phyloP scores from a whole-genome alignment of 2,888 invertebrate species.

The Aporophyla nigra region DNA sequence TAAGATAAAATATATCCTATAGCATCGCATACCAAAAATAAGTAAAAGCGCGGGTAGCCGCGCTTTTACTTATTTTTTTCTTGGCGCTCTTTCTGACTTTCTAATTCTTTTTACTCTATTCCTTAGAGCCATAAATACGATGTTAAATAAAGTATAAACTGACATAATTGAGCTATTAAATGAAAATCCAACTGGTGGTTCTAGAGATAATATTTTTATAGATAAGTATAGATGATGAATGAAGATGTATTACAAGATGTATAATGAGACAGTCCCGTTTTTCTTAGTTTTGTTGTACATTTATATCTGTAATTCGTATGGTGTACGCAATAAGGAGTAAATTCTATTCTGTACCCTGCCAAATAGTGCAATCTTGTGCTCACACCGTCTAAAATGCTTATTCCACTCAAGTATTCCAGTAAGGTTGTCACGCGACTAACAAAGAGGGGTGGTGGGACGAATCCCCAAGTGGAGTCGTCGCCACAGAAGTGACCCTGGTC shows the following conservation, averaged over 20 bases:
- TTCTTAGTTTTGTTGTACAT: neutral
- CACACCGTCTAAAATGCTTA: constrained; percentile 2
- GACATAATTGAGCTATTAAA: too few species aligned
- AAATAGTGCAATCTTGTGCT: neutral
- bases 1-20: too few species aligned
- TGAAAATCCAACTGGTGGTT: too few species aligned
- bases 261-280: too few species aligned
- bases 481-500: constrained; percentile 55
- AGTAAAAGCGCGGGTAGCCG: too few species aligned
- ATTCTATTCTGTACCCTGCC: neutral
- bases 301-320: neutral
- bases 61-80: too few species aligned
- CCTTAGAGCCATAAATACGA: too few species aligned
- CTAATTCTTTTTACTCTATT: too few species aligned
- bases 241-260: neutral
- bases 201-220: too few species aligned
- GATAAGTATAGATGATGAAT: neutral
- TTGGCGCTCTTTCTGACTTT: too few species aligned
- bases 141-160: too few species aligned
- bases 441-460: constrained; percentile 48
- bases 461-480: constrained; percentile 48
- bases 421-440: constrained; percentile 54
- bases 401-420: constrained; percentile 44
- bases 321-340: neutral
- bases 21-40: too few species aligned